These are phyloP conservation scores for Oncorhynchus masou DNA, from an alignment of 2,113 vertebrate species.

Conservation along the genomic window DNA sequence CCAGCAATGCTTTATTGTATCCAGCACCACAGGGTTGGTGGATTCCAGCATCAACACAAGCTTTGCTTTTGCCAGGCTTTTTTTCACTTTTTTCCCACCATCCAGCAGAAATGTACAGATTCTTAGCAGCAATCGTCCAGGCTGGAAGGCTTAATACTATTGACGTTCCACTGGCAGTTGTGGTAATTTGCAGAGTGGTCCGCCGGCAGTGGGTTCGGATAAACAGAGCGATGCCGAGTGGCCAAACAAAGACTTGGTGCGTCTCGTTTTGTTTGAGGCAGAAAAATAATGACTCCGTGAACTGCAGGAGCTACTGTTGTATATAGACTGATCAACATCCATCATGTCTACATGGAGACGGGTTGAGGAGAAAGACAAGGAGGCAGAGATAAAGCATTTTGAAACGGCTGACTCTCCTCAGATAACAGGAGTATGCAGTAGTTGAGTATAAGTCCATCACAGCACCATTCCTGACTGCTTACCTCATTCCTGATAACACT, in stretches of 20 bases:
- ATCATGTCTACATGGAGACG: neutral
- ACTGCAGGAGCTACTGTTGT: conserved; percentile 1
- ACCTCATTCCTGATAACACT: neutral
- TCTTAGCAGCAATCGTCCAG: conserved; percentile 4
- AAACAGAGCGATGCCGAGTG: conserved; percentile 18
- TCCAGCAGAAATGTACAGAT: conserved; percentile 26
- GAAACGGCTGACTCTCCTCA: neutral
- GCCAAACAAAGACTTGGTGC: conserved; percentile 13
- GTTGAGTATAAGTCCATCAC: neutral
- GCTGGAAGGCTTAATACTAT: conserved; percentile 49
- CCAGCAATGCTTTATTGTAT: conserved; percentile 37
- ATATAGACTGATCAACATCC: neutral
- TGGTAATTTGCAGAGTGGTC: conserved; percentile 27
- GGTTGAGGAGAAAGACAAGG: neutral
- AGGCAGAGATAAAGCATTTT: neutral
- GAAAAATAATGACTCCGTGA: neutral
- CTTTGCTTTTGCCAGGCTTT: conserved; percentile 37
- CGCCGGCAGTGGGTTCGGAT: conserved; percentile 7
- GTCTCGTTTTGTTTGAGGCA: conserved; percentile 21
- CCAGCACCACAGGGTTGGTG: conserved; percentile 18
- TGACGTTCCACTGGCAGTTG: conserved; percentile 30
- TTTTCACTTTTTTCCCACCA: conserved; percentile 36
- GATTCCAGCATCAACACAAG: conserved; percentile 38
- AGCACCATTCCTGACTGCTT: neutral
- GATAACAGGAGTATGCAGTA: neutral